Base-by-base conservation (phyloP, 1,140 invertebrate genomes). In the Platyscapa corneri region DNA sequence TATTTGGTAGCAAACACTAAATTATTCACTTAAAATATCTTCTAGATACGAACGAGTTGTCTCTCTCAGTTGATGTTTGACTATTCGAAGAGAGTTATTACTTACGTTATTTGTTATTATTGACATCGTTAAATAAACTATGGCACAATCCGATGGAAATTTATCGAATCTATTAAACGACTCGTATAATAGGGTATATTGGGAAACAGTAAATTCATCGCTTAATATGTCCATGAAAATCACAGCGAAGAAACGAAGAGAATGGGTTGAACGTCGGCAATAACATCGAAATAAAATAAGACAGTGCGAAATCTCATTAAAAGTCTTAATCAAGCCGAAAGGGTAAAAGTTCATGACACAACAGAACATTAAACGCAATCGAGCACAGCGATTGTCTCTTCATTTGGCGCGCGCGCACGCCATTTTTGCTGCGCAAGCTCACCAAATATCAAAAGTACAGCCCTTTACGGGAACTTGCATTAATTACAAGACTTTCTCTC, bases 401-500 rank as follows among this genome's bases (percentile, higher is more conserved):
- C 16, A 23, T 37, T 70, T 70, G 6, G 37, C 32, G 34, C 10
- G n/a, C 27, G 34, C 2, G 7, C 65, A 34, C 7, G 34, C 6
- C 30, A n/a, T 20, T 6, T n/a, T 37, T 23, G 16, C 23, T 39
- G 32, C 23, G 16, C 14, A 34, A n/a, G 34, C 34, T 39, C 18
- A 37, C 16, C 10, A 37, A 20, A 39, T 70, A 37, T 70, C 67
- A 20, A 37, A 70, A 70, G 34, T 16, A n/a, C n/a, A n/a, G n/a
- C n/a, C 3, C 14, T 27, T 27, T 3, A 2, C 42, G 42, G 12
- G 42, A 23, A 60, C 23, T 60, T 27, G 18, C 23, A 49, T 64
- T 70, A 82, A 82, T 82, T 82, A 32, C 72, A 42, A n/a, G n/a
- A 10, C 65, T 37, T 39, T 78, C 64, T 72, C 83, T 34, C 77